Conservation (phyloP, 2,888 invertebrate species). For the Oscheius sp. region DNA sequence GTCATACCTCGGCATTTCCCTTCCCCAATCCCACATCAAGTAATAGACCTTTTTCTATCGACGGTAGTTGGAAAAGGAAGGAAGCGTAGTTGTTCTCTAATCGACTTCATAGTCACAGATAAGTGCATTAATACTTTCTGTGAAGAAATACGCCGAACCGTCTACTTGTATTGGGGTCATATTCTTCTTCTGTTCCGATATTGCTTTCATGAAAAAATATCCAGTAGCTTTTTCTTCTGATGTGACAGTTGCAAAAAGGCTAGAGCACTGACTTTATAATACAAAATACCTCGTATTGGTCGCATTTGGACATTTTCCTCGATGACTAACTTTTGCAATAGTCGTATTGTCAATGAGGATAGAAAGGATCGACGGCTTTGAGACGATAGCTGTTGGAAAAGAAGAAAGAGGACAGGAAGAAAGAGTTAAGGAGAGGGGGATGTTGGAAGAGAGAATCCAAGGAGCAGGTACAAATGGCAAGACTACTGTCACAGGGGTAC, state of each 20-base stretch:
- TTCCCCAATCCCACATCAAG: conserved; percentile 5
- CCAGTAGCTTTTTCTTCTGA: neutral
- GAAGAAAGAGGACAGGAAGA: conserved; percentile 15
- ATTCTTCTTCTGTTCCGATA: neutral
- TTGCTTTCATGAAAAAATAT: neutral
- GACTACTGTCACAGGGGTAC: conserved; percentile 8
- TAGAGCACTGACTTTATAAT: neutral
- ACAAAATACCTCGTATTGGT: neutral
- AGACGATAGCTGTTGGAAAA: conserved; percentile 1
- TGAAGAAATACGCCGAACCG: neutral
- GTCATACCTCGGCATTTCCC: conserved; percentile 3
- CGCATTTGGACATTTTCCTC: conserved; percentile 1
- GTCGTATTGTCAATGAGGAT: neutral
- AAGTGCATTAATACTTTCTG: neutral
- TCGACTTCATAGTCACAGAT: neutral
- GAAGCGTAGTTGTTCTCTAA: conserved; percentile 9
- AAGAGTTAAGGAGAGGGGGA: conserved; percentile 9
- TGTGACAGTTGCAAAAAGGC: conserved; percentile 4
- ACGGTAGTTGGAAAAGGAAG: conserved; percentile 10
- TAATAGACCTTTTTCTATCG: conserved; percentile 8
- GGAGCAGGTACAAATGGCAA: conserved; percentile 14
- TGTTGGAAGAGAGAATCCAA: conserved; percentile 15
- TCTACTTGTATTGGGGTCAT: conserved; percentile 6
- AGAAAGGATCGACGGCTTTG: neutral
- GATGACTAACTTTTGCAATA: neutral